phyloP scores from a whole-genome alignment of 2,888 invertebrate genomes.

The Hermaeophaga mercurialis region DNA sequence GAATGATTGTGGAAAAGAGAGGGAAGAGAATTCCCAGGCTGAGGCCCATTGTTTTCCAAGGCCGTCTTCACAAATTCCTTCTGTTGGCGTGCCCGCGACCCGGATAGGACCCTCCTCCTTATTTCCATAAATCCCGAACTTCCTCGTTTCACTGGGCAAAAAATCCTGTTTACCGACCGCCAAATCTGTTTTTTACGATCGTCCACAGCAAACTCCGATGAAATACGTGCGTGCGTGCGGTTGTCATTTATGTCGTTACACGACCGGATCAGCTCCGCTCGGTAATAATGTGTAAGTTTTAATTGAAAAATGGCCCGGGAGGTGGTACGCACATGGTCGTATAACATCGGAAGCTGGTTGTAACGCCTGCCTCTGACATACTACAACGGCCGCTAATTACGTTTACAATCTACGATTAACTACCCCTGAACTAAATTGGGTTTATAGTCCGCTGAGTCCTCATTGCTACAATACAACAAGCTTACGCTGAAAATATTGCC shows the following conservation, averaged over 20 bases:
- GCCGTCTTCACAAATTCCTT: conserved; percentile 11
- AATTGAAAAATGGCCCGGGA: conserved; percentile 34
- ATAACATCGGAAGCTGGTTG: conserved; percentile 49
- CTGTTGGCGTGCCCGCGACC: not conserved
- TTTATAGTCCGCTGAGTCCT: conserved; percentile 35
- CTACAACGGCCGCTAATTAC: conserved; percentile 47
- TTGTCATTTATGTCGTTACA: conserved; percentile 37
- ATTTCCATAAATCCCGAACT: conserved; percentile 23
- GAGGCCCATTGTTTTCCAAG: conserved; percentile 15
- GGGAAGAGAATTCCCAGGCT: conserved; percentile 13
- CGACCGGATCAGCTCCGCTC: conserved; percentile 24
- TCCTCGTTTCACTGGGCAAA: conserved; percentile 13
- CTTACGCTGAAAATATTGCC: too few relatives aligned
- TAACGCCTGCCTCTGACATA: conserved; percentile 50
- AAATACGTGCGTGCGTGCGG: conserved; percentile 35
- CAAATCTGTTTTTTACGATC: conserved; percentile 33
- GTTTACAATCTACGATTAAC: conserved; percentile 44
- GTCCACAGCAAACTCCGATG: conserved; percentile 25
- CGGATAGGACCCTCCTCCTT: conserved; percentile 14
- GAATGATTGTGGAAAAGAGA: conserved; percentile 14
- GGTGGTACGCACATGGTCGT: conserved; percentile 39
- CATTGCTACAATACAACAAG: not conserved
- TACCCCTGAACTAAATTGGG: conserved; percentile 40
- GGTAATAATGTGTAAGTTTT: conserved; percentile 38
- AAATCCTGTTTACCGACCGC: conserved; percentile 17